Evolutionary conservation across 1,140 invertebrate genomes (phyloP), one percentile per base, ranked within the genome.

Genomic region (Sminthurinus signatus): DNA sequence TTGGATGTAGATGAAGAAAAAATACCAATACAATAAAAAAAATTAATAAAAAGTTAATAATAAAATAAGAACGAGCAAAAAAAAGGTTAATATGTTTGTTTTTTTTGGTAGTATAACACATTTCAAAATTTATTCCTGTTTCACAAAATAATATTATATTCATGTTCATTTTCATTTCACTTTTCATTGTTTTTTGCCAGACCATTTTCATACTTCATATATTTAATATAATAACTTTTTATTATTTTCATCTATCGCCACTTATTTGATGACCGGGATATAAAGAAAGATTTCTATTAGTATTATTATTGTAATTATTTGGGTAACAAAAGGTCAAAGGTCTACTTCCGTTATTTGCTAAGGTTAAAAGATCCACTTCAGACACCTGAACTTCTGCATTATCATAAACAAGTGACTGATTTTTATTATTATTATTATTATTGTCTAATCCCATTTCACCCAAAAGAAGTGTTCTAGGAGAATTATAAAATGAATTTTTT

Each of bases 281-380:
- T 19, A 52, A 52, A 14, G 50, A 23, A 5, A 52, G 27, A 27
- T 19, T 52, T 28, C 50, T 52, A 27, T 8, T 14, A 10, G 14
- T 52, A 52, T 15, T 28, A 52, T n/a, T n/a, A n/a, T n/a, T n/a
- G n/a, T 52, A 52, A 52, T 52, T 52, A 52, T 52, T 52, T 19
- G 50, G 50, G 27, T 52, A 52, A 52, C 50, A 52, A 29, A 28
- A 52, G 14, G 50, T 52, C 23, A 52, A 52, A 28, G 50, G 50
- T 14, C 50, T 25, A 25, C 4, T 23, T 4, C 14, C n/a, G n/a
- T n/a, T n/a, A n/a, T n/a, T 19, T 14, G 5, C 23, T 27, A 2
- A 3, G n/a, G 14, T 14, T 8, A 28, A 15, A 23, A 52, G 50
- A n/a, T 52, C 50, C 27, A 28, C 10, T 23, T 52, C 50, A 10